Evolutionary conservation across 2,797 vertebrate genomes (phyloP).

Genomic region (Pseudopleuronectes americanus): DNA sequence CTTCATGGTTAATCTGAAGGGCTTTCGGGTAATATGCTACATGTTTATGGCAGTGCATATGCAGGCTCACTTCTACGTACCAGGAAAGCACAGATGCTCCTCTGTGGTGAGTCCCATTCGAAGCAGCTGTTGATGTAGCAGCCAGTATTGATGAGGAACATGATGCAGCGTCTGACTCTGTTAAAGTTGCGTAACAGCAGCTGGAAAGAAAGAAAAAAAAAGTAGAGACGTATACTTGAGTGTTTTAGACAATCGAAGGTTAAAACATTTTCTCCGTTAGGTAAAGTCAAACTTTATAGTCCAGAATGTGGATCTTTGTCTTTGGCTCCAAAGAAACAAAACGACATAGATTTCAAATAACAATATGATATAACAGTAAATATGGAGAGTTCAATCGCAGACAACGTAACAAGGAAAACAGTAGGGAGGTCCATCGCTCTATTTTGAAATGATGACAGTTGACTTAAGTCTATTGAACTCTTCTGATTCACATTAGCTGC

Average conservation of each 20-base stretch:
- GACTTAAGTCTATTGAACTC: background rate
- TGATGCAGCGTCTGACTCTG: conserved; percentile 90
- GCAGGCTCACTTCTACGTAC: conserved; percentile 79
- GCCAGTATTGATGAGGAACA: conserved; percentile 91
- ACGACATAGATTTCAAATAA: no score
- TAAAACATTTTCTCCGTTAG: no score
- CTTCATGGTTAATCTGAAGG: background rate
- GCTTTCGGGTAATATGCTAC: background rate
- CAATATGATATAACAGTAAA: no score
- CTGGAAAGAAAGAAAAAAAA: conserved; percentile 68
- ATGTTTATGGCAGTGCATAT: background rate
- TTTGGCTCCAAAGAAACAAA: no score
- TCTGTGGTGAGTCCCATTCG: conserved; percentile 96
- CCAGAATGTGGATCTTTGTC: no score
- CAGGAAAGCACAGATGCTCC: conserved; percentile 97
- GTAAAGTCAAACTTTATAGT: no score
- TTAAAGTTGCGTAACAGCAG: conserved; percentile 93
- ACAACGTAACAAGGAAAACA: background rate
- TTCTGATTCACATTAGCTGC: conserved; percentile 14
- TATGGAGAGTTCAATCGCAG: no score
- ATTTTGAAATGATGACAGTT: background rate
- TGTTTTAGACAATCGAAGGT: background rate
- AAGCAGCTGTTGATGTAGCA: conserved; percentile 98
- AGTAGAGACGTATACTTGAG: conserved; percentile 11
- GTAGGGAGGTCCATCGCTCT: background rate